phyloP scores from a whole-genome alignment of 92 coral and sea anemone species.

The Bergia sp. region DNA sequence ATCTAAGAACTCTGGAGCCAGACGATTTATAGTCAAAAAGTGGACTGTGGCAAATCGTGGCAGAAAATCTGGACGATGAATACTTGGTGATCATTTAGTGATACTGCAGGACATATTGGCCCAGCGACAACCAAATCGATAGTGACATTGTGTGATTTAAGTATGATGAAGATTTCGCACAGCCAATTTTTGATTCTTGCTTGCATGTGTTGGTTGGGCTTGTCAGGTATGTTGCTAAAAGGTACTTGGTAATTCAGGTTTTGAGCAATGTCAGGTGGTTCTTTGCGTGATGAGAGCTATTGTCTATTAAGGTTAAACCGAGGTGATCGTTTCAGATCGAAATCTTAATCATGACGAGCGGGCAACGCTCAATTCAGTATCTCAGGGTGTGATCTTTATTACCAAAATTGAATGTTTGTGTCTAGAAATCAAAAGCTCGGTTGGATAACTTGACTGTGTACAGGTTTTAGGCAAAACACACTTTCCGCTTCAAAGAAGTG shows the following conservation, averaged over 20 bases:
- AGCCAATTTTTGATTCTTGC: background rate
- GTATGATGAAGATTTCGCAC: background rate
- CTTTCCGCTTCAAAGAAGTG: no score
- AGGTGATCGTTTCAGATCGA: background rate
- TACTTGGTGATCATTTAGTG: background rate
- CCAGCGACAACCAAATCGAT: background rate
- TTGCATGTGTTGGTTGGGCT: background rate
- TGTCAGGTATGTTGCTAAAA: slow-evolving; percentile 15
- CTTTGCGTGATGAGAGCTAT: background rate
- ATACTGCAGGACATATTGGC: slow-evolving; percentile 1
- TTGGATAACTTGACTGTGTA: no score
- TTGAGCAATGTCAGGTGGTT: background rate
- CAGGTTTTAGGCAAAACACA: no score
- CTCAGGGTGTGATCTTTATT: no score
- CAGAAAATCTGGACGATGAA: background rate
- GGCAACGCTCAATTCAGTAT: no score
- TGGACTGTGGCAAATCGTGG: background rate
- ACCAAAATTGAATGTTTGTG: no score
- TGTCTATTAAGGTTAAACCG: background rate
- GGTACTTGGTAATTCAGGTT: background rate
- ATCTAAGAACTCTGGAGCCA: no score
- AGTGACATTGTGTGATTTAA: background rate
- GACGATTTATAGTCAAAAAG: no score
- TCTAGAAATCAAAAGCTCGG: no score
- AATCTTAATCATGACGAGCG: no score